Evolutionary conservation across 2,888 invertebrate genomes (phyloP).

Genomic region (Tipula lateralis): DNA sequence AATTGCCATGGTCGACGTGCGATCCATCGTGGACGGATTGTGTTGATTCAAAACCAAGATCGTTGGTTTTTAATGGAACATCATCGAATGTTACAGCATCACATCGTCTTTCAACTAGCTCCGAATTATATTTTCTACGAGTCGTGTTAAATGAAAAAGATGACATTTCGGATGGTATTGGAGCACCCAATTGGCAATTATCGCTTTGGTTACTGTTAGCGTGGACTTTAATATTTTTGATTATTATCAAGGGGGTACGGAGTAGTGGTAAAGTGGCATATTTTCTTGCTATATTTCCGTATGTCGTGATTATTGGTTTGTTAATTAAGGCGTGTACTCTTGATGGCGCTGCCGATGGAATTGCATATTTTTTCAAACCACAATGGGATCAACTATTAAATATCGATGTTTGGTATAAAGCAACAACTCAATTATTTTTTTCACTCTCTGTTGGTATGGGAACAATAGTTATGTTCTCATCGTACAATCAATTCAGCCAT

Average conservation of each 20-base stretch:
- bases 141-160: conserved; percentile 52
- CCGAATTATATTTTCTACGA: conserved; percentile 58
- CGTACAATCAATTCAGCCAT: conserved; percentile 68
- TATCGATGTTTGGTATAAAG: conserved; percentile 72
- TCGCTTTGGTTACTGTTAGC: conserved; percentile 60
- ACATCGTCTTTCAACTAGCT: conserved; percentile 48
- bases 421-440: conserved; percentile 75
- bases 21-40: conserved; percentile 45
- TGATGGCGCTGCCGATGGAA: conserved; percentile 68
- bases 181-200: conserved; percentile 65
- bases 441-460: conserved; percentile 71
- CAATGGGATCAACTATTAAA: conserved; percentile 70
- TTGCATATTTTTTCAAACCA: conserved; percentile 73
- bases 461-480: conserved; percentile 72
- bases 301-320: conserved; percentile 68
- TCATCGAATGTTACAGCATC: neutral
- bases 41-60: conserved; percentile 39
- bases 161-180: conserved; percentile 47
- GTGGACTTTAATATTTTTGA: conserved; percentile 65
- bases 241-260: conserved; percentile 67
- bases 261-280: conserved; percentile 80
- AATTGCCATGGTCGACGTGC: conserved; percentile 70
- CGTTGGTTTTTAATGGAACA: neutral
- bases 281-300: conserved; percentile 84
- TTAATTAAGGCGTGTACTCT: conserved; percentile 62